Evolutionary conservation across 2,113 vertebrate genomes (phyloP), one percentile per base, ranked within the genome.

Genomic region (Orientallactaga bullata): DNA sequence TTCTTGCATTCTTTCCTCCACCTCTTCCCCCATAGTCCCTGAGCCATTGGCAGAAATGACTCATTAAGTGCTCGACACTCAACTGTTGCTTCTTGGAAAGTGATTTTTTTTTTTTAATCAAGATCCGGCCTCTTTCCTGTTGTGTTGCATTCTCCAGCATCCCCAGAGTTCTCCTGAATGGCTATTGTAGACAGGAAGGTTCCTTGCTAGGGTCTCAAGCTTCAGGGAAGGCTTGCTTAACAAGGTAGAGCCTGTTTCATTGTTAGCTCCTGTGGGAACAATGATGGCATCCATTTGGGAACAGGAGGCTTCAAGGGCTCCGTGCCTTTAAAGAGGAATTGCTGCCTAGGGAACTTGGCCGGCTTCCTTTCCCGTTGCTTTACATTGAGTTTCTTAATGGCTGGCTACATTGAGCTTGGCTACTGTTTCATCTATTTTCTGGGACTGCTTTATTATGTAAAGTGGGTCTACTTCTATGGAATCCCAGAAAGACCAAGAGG

Each of bases 121-220:
- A 72, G 96, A 95, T 55, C 0, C 12, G 82, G 78, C 18, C 89
- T 93, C 88, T 85, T 88, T 84, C 39, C 37, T 71, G 1, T 8
- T n/a, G 5, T 6, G 23, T 72, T 37, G 18, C 35, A 13, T 17
- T 37, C 23, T 10, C 5, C n/a, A 11, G 5, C 12, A n/a, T 55
- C 30, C n/a, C n/a, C 12, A 1, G 84, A 96, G 94, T 96, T 96
- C 95, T 95, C 96, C 88, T 92, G 90, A 96, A 95, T 97, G 55
- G 72, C 93, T 58, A 63, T 85, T 76, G 91, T 73, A 80, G 15
- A 96, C 63, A 93, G 89, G 97, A 95, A 77, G 68, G 97, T 1
- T 16, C 58, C 95, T 97, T 98, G 91, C 98, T 97, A 95, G 95
- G 24, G 95, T 94, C 96, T 97, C 97, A 97, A 95, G n/a, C 96